Evolutionary conservation across 2,113 vertebrate genomes (phyloP), one percentile per base, ranked within the genome.

Genomic region (Phalacrocorax brasilianus): DNA sequence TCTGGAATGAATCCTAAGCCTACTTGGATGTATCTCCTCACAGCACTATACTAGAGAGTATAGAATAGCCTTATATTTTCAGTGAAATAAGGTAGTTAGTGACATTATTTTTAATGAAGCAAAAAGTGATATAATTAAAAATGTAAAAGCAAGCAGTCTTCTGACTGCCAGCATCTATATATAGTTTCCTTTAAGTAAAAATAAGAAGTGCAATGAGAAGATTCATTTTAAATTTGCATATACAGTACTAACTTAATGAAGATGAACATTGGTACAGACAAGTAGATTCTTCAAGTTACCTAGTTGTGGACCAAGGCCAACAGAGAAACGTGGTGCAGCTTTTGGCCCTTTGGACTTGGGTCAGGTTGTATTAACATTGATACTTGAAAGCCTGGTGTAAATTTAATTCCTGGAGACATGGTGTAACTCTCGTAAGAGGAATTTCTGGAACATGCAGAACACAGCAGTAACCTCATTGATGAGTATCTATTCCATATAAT

Each of bases 241-340:
- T 83, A 8, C 12, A 26, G 35, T 22, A 27, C 45, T 74, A 26
- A 71, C 26, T 24, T 18, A 50, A 20, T 35, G 22, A 61, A 13
- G 55, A 17, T 40, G 28, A 65, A 13, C 15, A 1, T 4, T 0
- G 3, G 45, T 33, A 28, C 1, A 3, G 32, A 42, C 7, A 19
- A 38, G 66, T 33, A 40, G 30, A 53, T 86, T 19, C 70, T 33
- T 50, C 27, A 12, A 11, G 56, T 33, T 85, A 12, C 32, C 13
- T n/a, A 4, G 1, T 0, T 79, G 47, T n/a, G 45, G 63, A 47
- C 26, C 58, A 73, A 68, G 28, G 35, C 26, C 72, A 65, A 15
- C 2, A 40, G 50, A 62, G 65, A 62, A 78, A 35, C 1, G 1
- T 5, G 4, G 23, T 61, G 28, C 65, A 71, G 40, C 3, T 1